These are phyloP conservation scores for Brotula barbata DNA, from an alignment of 2,797 vertebrate species.

Conservation along the genomic window DNA sequence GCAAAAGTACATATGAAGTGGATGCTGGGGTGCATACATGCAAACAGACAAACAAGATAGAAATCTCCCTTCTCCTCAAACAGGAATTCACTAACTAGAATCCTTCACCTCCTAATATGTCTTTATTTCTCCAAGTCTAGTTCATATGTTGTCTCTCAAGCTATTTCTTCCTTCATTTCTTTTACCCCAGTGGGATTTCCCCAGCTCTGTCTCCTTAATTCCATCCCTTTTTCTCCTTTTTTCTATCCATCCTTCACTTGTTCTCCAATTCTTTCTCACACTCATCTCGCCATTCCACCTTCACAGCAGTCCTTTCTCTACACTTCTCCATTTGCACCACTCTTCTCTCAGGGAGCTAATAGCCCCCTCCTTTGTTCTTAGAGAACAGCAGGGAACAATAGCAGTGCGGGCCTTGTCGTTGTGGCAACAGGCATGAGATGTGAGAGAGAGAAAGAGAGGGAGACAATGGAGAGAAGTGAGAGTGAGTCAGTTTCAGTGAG, in stretches of 20 bases:
- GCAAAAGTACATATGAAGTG: constrained; percentile 31
- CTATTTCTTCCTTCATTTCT: constrained; percentile 28
- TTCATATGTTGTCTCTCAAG: constrained; percentile 29
- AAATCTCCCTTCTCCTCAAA: neutral
- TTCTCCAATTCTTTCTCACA: constrained; percentile 52
- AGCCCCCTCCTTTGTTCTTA: constrained; percentile 81
- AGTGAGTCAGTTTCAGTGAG: constrained; percentile 66
- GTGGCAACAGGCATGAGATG: constrained; percentile 76
- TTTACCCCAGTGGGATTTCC: constrained; percentile 32
- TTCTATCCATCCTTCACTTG: constrained; percentile 45
- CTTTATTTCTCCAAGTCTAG: constrained; percentile 53
- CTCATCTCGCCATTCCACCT: constrained; percentile 62
- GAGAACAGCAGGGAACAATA: constrained; percentile 79
- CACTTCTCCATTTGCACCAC: constrained; percentile 70
- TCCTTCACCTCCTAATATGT: constrained; percentile 34
- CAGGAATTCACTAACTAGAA: neutral
- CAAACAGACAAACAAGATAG: constrained; percentile 35
- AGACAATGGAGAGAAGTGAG: constrained; percentile 66
- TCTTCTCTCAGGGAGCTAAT: constrained; percentile 76
- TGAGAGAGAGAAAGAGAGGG: constrained; percentile 40
- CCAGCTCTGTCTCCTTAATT: constrained; percentile 40
- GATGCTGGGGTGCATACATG: constrained; percentile 13
- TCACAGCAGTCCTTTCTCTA: constrained; percentile 63
- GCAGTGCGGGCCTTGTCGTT: constrained; percentile 74
- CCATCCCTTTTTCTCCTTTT: constrained; percentile 43